Base-by-base conservation (phyloP, 2,888 invertebrate species). In the Poecilobothrus nobilitatus region DNA sequence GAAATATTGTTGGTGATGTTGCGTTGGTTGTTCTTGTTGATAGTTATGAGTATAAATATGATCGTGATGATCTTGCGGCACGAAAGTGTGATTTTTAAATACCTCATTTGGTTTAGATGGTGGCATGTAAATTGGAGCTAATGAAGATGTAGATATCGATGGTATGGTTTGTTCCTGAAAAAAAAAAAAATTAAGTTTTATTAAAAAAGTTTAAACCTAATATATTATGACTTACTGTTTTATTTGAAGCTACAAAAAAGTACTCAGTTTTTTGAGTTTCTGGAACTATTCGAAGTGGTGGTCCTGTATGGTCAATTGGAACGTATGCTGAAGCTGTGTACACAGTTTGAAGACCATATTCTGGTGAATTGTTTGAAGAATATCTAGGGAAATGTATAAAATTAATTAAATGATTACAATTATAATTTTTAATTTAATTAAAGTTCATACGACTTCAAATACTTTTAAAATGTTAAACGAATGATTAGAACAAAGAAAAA, bases 291-390 rank as follows among this genome's bases (percentile, higher is more conserved):
- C 20, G 12, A 18, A 37, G 21, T 20, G 37, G 34, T 37, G 33
- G 37, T 5, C 37, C 20, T 37, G 21, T 33, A 2, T 65, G 33
- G n/a, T 37, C 12, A 15, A 33, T 15, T 65, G 65, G 65, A 22
- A 65, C 20, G n/a, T 65, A 37, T n/a, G 65, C 65, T n/a, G 37
- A 34, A 20, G 37, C 15, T 20, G 37, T 65, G 7, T 65, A 20
- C 18, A 65, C 37, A 37, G 65, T 65, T 65, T 65, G 33, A 65
- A 65, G 9, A 2, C 65, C 65, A n/a, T 65, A 65, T 8, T 65
- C 65, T 18, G 12, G 18, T 18, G 12, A 6, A 18, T 53, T 53
- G 1, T 53, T 53, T 53, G 53, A 18, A 18, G 18, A n/a, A 18
- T 15, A 12, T 53, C 53, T 53, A 18, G 1, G 15, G 18, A 53